Percentiles rank a stretch among this genome's conserved stretches.
phyloP scores from a whole-genome alignment of 2,797 vertebrate genomes.

The Anguilla megastoma region DNA sequence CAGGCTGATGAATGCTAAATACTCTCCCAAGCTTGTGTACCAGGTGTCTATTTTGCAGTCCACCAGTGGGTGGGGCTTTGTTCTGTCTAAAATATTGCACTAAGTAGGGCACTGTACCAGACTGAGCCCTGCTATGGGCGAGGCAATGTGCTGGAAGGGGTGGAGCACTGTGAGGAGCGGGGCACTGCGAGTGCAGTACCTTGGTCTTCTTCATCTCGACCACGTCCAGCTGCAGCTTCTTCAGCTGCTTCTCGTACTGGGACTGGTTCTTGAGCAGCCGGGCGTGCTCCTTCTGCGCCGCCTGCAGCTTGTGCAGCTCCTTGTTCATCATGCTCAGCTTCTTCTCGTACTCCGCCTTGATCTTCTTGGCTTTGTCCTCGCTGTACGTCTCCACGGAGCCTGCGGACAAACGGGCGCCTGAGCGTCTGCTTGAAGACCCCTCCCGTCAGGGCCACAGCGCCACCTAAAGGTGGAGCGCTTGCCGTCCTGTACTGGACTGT shows the following conservation, averaged over 20 bases:
- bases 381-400: conserved; percentile 91
- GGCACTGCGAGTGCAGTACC: conserved; percentile 60
- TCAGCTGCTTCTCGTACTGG: conserved; percentile 95
- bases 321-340: conserved; percentile 96
- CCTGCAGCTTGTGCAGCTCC: conserved; percentile 91
- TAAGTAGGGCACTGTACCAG: neutral
- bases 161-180: neutral
- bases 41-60: neutral
- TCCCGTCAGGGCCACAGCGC: neutral
- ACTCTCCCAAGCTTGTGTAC: neutral
- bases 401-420: conserved; percentile 49
- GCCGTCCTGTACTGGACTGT: neutral
- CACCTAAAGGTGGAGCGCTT: neutral
- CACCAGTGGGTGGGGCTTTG: neutral
- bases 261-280: conserved; percentile 94
- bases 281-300: conserved; percentile 92
- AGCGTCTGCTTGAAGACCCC: no score
- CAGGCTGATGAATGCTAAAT: neutral
- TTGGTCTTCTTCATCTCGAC: conserved; percentile 99
- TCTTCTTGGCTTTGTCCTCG: conserved; percentile 94
- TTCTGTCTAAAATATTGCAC: neutral
- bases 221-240: conserved; percentile 93
- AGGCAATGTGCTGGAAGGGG: neutral
- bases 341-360: conserved; percentile 90
- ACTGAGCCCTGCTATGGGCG: neutral